Evolutionary conservation across 2,797 vertebrate species (phyloP).

Genomic region (Poeciliopsis presidionis): DNA sequence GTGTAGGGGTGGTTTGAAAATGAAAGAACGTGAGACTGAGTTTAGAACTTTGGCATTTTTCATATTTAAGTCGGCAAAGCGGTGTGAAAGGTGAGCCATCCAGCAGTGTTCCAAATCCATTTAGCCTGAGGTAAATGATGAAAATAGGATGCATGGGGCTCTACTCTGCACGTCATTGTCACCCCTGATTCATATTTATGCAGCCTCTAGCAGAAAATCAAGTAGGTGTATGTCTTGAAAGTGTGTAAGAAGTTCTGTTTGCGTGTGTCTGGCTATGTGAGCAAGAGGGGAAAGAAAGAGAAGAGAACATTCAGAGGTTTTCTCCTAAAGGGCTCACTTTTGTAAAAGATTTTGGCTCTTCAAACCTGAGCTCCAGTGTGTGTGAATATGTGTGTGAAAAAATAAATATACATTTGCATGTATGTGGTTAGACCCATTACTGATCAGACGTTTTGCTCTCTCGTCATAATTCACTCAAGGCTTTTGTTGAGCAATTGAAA

Average conservation of each 20-base stretch:
- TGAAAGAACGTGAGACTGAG: slow-evolving; percentile 32
- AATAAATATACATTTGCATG: slow-evolving; percentile 13
- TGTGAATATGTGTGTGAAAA: not conserved
- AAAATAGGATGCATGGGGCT: slow-evolving; percentile 74
- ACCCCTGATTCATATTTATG: slow-evolving; percentile 76
- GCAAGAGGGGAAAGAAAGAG: slow-evolving; percentile 35
- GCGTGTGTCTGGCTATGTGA: slow-evolving; percentile 32
- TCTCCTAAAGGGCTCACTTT: slow-evolving; percentile 48
- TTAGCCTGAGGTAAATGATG: slow-evolving; percentile 75
- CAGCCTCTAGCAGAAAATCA: slow-evolving; percentile 66
- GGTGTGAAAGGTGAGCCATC: slow-evolving; percentile 71
- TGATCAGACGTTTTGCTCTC: slow-evolving; percentile 22
- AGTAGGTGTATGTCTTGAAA: slow-evolving; percentile 42
- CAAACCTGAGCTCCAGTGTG: slow-evolving; percentile 14
- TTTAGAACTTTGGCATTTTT: slow-evolving; percentile 66
- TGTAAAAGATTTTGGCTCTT: slow-evolving; percentile 25
- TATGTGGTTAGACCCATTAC: slow-evolving; percentile 29
- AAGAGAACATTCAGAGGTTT: slow-evolving; percentile 34
- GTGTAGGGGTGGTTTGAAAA: slow-evolving; percentile 2
- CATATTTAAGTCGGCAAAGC: slow-evolving; percentile 68
- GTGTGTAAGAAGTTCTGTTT: slow-evolving; percentile 26
- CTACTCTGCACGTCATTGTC: slow-evolving; percentile 70
- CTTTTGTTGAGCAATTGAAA: slow-evolving; percentile 28
- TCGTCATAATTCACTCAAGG: slow-evolving; percentile 39
- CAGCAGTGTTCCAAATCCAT: slow-evolving; percentile 72